These are phyloP conservation scores for Ascidia mentula DNA, from an alignment of 23 tunicate genomes.

Conservation along the genomic window DNA sequence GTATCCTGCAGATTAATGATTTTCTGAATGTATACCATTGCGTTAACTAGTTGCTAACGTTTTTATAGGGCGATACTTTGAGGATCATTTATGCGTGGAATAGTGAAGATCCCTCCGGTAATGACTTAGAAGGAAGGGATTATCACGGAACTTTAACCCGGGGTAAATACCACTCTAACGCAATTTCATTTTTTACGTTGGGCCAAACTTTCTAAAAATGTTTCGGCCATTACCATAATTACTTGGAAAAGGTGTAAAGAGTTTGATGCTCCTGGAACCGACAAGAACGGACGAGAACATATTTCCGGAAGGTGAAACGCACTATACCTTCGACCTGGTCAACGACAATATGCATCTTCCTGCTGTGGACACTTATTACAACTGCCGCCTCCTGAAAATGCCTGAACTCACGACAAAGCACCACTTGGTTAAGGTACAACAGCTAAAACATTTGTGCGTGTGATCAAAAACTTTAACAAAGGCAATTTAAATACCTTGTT, in stretches of 20 bases:
- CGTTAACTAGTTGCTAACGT: neutral
- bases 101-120: neutral
- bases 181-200: too few relatives aligned
- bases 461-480: neutral
- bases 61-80: neutral
- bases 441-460: neutral
- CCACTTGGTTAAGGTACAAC: constrained; percentile 47
- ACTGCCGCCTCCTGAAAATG: constrained; percentile 40
- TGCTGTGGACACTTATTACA: constrained; percentile 48
- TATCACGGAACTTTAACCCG: neutral
- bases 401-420: constrained; percentile 34
- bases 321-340: constrained; percentile 26
- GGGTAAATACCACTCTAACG: too few relatives aligned
- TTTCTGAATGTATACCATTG: neutral
- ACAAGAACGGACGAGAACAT: neutral
- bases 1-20: neutral
- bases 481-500: neutral
- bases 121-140: neutral
- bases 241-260: neutral
- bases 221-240: too few relatives aligned
- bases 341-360: constrained; percentile 44
- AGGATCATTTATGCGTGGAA: neutral
- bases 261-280: neutral
- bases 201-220: too few relatives aligned
- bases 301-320: neutral